Evolutionary conservation across 2,888 invertebrate species (phyloP).

Genomic region (Tetheella fluctuosa): DNA sequence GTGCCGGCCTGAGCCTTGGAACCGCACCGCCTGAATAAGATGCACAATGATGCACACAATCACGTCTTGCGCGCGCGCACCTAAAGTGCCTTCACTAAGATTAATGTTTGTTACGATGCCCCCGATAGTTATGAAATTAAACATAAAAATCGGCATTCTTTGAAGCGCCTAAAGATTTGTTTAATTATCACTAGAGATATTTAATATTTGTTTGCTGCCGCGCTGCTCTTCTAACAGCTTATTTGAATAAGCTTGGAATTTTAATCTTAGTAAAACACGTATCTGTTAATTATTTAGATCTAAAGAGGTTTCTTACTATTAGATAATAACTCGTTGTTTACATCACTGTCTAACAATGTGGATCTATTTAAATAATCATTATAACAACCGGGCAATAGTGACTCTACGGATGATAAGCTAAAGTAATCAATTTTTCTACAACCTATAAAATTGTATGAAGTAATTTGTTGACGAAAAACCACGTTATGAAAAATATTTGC

Average conservation of each 20-base stretch:
- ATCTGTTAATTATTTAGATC: background rate
- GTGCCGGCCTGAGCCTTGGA: conserved; percentile 48
- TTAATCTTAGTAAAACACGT: background rate
- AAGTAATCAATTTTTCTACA: too few species aligned
- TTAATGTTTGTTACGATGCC: conserved; percentile 13
- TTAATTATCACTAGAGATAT: background rate
- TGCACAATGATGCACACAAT: conserved; percentile 19
- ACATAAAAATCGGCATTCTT: conserved; percentile 9
- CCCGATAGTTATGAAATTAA: conserved; percentile 4
- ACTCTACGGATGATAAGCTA: too few species aligned
- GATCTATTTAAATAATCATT: background rate
- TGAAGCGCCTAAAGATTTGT: background rate
- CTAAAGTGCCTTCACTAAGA: conserved; percentile 18
- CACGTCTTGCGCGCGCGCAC: conserved; percentile 21
- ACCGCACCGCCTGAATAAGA: conserved; percentile 26
- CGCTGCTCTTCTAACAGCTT: background rate
- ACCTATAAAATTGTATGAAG: too few species aligned
- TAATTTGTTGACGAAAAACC: too few species aligned
- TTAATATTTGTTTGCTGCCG: conserved; percentile 4
- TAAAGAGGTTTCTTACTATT: too few species aligned
- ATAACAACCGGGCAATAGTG: too few species aligned
- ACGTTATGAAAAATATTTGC: background rate
- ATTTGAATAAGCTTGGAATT: background rate
- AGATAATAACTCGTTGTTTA: too few species aligned
- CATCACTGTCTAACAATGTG: too few species aligned